Evolutionary conservation across 2,113 vertebrate species (phyloP).

Genomic region (Emydura subglobosa): DNA sequence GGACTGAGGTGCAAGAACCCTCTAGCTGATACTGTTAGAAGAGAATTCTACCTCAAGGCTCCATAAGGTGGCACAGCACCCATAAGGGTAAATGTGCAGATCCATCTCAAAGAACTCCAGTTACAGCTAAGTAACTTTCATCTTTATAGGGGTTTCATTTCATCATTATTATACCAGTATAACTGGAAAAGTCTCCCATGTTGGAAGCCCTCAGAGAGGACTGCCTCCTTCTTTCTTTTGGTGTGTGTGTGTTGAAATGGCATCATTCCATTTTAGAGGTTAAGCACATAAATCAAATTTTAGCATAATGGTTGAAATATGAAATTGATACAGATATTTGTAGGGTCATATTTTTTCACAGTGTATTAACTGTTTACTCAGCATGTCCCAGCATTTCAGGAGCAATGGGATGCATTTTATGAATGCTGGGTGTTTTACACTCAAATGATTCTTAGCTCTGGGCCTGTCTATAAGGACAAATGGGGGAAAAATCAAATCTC

Average conservation of each 20-base stretch:
- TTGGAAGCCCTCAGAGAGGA: not conserved
- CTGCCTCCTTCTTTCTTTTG: not conserved
- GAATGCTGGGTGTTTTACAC: not conserved
- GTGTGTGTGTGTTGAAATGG: not conserved
- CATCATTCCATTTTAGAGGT: not conserved
- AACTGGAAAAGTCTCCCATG: not conserved
- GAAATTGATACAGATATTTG: not conserved
- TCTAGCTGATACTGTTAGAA: not conserved
- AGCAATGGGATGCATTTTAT: not conserved
- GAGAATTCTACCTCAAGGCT: not conserved
- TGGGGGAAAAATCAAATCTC: not conserved
- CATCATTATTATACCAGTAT: not conserved
- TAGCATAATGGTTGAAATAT: not conserved
- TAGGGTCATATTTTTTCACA: not conserved
- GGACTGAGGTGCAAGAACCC: not conserved
- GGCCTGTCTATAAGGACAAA: not conserved
- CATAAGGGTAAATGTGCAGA: not conserved
- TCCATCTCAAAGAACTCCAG: not conserved
- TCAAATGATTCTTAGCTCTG: not conserved
- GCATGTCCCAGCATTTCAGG: not conserved
- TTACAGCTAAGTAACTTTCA: not conserved
- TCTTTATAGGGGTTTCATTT: not conserved
- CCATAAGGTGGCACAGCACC: not conserved
- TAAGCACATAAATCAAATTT: not conserved
- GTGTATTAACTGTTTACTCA: not conserved